phyloP scores from a whole-genome alignment of 2,113 vertebrate genomes.

The Bubalus kerabau region DNA sequence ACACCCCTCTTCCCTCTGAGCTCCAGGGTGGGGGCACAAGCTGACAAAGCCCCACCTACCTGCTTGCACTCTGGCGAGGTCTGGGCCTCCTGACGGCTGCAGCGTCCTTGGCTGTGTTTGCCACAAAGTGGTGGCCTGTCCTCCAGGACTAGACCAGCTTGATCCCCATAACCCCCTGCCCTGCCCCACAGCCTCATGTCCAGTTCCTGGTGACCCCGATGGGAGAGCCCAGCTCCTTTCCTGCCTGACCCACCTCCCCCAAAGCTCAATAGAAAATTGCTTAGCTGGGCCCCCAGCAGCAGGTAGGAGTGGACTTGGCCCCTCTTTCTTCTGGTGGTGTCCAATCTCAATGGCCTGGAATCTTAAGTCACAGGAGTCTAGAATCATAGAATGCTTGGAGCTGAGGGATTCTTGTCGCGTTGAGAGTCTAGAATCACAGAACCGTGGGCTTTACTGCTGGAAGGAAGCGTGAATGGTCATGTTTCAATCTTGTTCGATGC shows the following conservation, averaged over 20 bases:
- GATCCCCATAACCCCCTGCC: background rate
- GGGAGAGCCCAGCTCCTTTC: background rate
- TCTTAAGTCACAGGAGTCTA: constrained; percentile 7
- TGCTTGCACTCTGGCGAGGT: background rate
- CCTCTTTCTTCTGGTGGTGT: background rate
- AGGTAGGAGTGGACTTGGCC: background rate
- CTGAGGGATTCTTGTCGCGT: background rate
- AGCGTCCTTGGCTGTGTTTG: background rate
- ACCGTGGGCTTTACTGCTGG: constrained; percentile 7
- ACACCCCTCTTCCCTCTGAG: background rate
- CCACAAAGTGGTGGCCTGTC: background rate
- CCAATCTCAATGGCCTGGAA: constrained; percentile 3
- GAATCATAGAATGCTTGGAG: background rate
- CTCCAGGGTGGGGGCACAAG: background rate
- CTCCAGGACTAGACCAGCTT: background rate
- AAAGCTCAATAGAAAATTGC: background rate
- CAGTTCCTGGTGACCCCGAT: constrained; percentile 1
- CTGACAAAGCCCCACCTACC: background rate
- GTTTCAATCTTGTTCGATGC: constrained; percentile 6
- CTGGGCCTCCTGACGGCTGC: constrained; percentile 32
- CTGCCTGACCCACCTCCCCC: background rate
- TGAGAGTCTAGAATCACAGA: constrained; percentile 36
- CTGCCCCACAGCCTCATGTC: background rate
- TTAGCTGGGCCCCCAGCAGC: background rate
- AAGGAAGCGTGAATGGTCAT: background rate